phyloP scores from a whole-genome alignment of 1,140 invertebrate species.

The Drosophila tropicalis region DNA sequence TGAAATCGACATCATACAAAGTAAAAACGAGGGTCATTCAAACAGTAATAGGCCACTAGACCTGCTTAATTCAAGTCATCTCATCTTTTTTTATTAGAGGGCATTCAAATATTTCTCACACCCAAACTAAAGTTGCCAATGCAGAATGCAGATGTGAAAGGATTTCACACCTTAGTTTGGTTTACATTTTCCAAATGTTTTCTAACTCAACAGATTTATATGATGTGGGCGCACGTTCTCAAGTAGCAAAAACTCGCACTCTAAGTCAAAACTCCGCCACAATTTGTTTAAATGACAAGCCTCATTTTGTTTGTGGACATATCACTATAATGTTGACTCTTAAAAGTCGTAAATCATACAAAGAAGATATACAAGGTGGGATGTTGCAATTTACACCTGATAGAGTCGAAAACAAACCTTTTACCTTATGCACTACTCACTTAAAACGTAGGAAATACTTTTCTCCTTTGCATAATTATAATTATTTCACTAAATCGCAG shows the following conservation, averaged over 20 bases:
- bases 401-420: too few species aligned
- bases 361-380: too few species aligned
- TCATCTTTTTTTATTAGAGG: not conserved
- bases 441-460: too few species aligned
- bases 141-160: not conserved
- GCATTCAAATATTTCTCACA: not conserved
- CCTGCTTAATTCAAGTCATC: not conserved
- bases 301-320: not conserved
- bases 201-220: not conserved
- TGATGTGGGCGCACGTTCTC: not conserved
- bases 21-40: not conserved
- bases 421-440: too few species aligned
- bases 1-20: slow-evolving; percentile 40
- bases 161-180: slow-evolving; percentile 3
- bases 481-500: too few species aligned
- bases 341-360: not conserved
- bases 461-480: too few species aligned
- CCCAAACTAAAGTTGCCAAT: not conserved
- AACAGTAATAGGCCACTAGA: not conserved
- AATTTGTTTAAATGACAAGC: slow-evolving; percentile 7
- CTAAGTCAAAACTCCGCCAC: not conserved
- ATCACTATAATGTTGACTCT: not conserved
- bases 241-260: not conserved
- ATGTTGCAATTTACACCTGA: too few species aligned
- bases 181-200: not conserved